Base-by-base conservation (phyloP, 2,888 invertebrate species). In the Myopa testacea region DNA sequence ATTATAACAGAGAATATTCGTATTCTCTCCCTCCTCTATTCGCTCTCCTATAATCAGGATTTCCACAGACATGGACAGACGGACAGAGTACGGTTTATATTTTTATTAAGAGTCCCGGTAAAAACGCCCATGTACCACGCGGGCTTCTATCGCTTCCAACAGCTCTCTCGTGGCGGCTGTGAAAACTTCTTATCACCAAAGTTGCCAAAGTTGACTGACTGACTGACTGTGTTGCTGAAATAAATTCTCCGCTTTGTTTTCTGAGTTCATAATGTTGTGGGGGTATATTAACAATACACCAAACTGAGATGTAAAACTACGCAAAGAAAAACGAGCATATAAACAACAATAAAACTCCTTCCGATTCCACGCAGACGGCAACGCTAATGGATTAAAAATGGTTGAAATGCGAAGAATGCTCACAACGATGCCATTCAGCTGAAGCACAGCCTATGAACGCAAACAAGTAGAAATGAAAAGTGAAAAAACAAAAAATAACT, bases 361-460 rank as follows among this genome's bases (percentile, higher is more conserved):
- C 55, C 55, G n/a, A 14, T 6, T 55, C 55, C 55, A 55, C 55
- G 55, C 14, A 55, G 16, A 5, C 45, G 45, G 16, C 38, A 40
- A 52, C 74, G 65, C 63, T 74, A 65, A 65, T 74, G 65, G 63
- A 74, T 74, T 74, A 74, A 74, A 74, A 65, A 74, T 74, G 37
- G 37, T 50, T 65, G 52, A 14, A 37, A 37, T 71, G 58, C 71
- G 4, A 26, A 14, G 58, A 71, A 16, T 37, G 60, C 38, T 34
- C n/a, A 14, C 58, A 8, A 62, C n/a, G 65, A n/a, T 63, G 74
- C 74, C 63, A 74, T 50, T 52, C 63, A 45, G 34, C 65, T 19
- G 50, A 74, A 63, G 19, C 45, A 50, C 19, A n/a, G 50, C 50
- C 52, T 16, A 19, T 14, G 69, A 19, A 26, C 45, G 7, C 52